These are phyloP conservation scores for Pristionchus fissidentatus DNA, from an alignment of 2,888 invertebrate genomes.

Conservation along the genomic window DNA sequence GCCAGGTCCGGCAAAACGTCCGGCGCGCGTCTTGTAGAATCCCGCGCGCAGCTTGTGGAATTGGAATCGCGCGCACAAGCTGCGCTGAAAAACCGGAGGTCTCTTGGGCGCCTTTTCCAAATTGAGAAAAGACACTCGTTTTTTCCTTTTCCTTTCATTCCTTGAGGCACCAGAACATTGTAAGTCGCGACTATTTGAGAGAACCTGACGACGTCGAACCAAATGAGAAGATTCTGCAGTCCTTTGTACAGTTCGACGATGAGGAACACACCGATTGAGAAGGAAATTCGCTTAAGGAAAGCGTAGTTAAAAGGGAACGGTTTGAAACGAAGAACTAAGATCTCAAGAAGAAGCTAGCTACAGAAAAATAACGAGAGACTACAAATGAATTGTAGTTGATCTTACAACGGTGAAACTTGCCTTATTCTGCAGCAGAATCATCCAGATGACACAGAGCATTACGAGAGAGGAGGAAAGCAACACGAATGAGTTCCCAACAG, in stretches of 20 bases:
- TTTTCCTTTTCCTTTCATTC: too few species aligned
- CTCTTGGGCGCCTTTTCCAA: too few species aligned
- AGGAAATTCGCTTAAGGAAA: background rate
- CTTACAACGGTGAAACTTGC: background rate
- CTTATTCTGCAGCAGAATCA: slow-evolving; percentile 29
- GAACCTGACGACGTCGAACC: background rate
- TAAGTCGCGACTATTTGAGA: background rate
- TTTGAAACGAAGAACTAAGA: too few species aligned
- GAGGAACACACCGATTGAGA: slow-evolving; percentile 18
- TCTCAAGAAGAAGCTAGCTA: too few species aligned
- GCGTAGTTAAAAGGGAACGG: too few species aligned
- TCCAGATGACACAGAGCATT: slow-evolving; percentile 23
- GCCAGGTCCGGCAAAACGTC: too few species aligned
- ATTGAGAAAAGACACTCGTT: too few species aligned
- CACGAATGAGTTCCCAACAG: slow-evolving; percentile 11
- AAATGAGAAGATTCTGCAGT: slow-evolving; percentile 16
- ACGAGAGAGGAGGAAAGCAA: slow-evolving; percentile 8
- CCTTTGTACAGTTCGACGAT: slow-evolving; percentile 34
- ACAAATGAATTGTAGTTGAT: background rate
- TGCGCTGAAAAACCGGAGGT: too few species aligned
- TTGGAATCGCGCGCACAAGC: background rate
- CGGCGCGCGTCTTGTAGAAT: too few species aligned
- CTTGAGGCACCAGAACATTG: background rate
- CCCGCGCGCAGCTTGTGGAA: too few species aligned
- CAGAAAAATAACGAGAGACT: too few species aligned